A percentile compares a stretch with the other conserved stretches of the same genome.
Conservation (phyloP, 2,888 invertebrate genomes). For the Drosophila picticornis region DNA sequence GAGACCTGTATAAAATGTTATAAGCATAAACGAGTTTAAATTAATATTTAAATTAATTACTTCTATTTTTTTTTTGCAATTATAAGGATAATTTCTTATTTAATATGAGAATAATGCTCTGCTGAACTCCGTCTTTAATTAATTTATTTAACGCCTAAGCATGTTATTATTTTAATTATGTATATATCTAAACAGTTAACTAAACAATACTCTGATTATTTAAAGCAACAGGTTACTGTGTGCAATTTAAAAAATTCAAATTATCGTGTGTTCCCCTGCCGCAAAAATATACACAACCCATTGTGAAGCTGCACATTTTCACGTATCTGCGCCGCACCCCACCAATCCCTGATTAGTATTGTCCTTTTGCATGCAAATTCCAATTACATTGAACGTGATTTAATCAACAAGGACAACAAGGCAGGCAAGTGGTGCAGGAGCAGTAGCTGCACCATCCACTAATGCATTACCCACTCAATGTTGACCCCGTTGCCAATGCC, state of each 20-base stretch:
- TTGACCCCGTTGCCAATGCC: conserved; percentile 73
- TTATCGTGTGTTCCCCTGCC: not conserved
- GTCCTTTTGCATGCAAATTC: conserved; percentile 72
- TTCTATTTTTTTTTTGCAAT: not conserved
- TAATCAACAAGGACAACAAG: conserved; percentile 74
- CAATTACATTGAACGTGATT: conserved; percentile 73
- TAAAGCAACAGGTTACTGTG: conserved; percentile 6
- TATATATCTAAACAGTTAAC: not conserved
- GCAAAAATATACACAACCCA: conserved; percentile 7
- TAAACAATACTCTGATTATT: not conserved
- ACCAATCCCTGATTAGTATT: conserved; percentile 50
- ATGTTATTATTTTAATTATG: not conserved
- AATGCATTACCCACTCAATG: conserved; percentile 47
- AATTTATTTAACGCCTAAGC: not conserved
- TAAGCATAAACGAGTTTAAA: not conserved
- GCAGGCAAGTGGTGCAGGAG: conserved; percentile 36
- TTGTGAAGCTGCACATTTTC: conserved; percentile 1
- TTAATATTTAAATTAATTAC: too few relatives aligned
- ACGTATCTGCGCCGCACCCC: conserved; percentile 3
- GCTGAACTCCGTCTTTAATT: not conserved
- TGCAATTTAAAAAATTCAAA: not conserved
- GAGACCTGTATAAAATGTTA: conserved; percentile 84
- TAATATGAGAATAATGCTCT: not conserved
- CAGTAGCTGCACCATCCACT: conserved; percentile 20
- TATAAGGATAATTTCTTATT: not conserved